Percentiles rank a stretch among this genome's conserved stretches.
phyloP scores from a whole-genome alignment of 2,113 vertebrate species.

The Laterallus jamaicensis region DNA sequence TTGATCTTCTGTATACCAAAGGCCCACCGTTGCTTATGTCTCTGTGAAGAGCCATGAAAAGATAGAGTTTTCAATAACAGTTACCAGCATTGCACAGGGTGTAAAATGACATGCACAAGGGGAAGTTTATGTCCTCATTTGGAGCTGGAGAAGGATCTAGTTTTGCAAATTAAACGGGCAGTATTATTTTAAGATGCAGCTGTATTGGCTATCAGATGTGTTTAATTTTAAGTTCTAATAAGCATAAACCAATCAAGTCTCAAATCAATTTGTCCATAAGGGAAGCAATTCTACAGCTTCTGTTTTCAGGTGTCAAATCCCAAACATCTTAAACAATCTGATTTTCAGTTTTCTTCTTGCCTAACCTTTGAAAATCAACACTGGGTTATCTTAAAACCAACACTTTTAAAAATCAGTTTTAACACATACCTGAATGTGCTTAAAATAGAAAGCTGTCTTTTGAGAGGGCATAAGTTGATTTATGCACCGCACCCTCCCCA shows the following conservation, averaged over 20 bases:
- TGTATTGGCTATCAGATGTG: background rate
- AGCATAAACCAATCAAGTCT: background rate
- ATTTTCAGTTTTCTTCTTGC: background rate
- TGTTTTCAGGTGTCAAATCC: background rate
- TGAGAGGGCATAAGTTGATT: background rate
- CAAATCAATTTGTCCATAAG: background rate
- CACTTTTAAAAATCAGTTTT: background rate
- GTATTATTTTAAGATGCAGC: background rate
- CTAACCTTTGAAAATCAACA: background rate
- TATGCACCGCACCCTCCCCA: background rate
- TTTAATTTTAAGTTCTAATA: background rate
- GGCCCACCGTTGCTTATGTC: background rate
- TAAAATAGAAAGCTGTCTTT: background rate
- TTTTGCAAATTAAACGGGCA: background rate
- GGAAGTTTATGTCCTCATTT: background rate
- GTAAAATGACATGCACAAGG: background rate
- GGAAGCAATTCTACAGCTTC: background rate
- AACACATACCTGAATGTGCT: background rate
- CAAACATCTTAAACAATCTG: background rate
- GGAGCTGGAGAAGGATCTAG: background rate
- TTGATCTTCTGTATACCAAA: background rate
- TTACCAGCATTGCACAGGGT: background rate
- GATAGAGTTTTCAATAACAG: background rate
- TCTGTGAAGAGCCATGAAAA: background rate
- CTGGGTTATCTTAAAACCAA: background rate